These are phyloP conservation scores for Oedothorax gibbosus DNA, from an alignment of 1,140 invertebrate species.

Conservation along the genomic window DNA sequence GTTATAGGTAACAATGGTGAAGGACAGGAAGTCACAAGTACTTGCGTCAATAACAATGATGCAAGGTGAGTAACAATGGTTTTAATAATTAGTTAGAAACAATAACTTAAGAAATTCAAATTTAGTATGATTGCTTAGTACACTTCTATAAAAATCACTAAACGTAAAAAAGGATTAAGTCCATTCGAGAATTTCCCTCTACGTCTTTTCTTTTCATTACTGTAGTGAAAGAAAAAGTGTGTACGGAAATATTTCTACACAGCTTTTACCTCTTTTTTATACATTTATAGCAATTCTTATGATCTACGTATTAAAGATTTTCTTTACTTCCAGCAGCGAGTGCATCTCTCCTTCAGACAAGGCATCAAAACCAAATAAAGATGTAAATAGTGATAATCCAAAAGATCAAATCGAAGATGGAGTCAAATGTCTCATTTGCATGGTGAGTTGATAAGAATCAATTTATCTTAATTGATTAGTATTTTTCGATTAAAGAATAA, in stretches of 20 bases:
- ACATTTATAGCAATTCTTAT: too few relatives aligned
- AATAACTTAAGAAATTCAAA: too few relatives aligned
- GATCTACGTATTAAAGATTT: background rate
- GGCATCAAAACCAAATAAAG: conserved; percentile 26
- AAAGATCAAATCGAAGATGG: conserved; percentile 55
- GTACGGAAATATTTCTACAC: too few relatives aligned
- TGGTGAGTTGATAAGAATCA: conserved; percentile 67
- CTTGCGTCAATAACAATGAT: conserved; percentile 52
- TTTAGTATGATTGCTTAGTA: too few relatives aligned
- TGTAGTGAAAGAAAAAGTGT: too few relatives aligned
- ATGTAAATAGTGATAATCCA: conserved; percentile 30
- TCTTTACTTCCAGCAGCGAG: conserved; percentile 33
- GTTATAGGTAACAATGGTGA: conserved; percentile 45
- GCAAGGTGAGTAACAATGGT: background rate
- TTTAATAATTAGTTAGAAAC: background rate
- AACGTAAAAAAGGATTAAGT: too few relatives aligned
- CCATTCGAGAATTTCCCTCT: too few relatives aligned
- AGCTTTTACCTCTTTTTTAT: too few relatives aligned
- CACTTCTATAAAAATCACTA: too few relatives aligned
- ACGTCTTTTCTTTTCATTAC: too few relatives aligned
- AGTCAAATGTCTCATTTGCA: conserved; percentile 86
- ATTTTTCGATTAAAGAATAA: too few relatives aligned
- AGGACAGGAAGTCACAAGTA: conserved; percentile 57
- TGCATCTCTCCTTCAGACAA: conserved; percentile 44
- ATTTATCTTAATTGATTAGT: background rate